phyloP scores from a whole-genome alignment of 92 coral and sea anemone genomes.

The Porites evermanni region DNA sequence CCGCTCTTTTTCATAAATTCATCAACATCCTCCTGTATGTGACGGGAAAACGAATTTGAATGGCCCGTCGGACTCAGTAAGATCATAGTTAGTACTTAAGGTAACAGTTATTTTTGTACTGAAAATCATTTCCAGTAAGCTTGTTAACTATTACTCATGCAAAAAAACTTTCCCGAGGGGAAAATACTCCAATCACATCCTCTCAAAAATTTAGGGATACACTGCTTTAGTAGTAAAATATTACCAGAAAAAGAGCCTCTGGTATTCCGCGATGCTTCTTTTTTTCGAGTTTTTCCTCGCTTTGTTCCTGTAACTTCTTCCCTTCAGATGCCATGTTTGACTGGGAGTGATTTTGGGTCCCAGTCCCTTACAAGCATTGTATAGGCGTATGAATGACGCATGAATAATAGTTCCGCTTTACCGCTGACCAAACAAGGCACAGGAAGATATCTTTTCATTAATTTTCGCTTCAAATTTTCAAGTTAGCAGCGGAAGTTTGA shows the following conservation, averaged over 20 bases:
- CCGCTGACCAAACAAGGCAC: background rate
- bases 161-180: background rate
- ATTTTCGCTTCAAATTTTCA: background rate
- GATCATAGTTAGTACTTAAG: no score
- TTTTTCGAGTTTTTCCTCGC: conserved; percentile 39
- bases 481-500: conserved; percentile 18
- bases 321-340: conserved; percentile 92
- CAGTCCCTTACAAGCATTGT: conserved; percentile 7
- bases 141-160: no score
- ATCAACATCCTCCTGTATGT: conserved; percentile 88
- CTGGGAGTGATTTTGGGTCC: conserved; percentile 40
- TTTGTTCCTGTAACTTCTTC: conserved; percentile 28
- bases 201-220: background rate
- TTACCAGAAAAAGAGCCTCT: conserved; percentile 92
- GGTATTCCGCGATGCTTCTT: conserved; percentile 98
- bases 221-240: background rate
- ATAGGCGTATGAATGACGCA: background rate
- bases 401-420: background rate
- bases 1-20: conserved; percentile 87
- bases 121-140: no score
- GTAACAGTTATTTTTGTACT: no score
- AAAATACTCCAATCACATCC: background rate
- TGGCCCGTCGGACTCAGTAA: background rate
- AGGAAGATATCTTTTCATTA: background rate
- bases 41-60: background rate